phyloP scores from a whole-genome alignment of 2,888 invertebrate species.

The Idaea biselata region DNA sequence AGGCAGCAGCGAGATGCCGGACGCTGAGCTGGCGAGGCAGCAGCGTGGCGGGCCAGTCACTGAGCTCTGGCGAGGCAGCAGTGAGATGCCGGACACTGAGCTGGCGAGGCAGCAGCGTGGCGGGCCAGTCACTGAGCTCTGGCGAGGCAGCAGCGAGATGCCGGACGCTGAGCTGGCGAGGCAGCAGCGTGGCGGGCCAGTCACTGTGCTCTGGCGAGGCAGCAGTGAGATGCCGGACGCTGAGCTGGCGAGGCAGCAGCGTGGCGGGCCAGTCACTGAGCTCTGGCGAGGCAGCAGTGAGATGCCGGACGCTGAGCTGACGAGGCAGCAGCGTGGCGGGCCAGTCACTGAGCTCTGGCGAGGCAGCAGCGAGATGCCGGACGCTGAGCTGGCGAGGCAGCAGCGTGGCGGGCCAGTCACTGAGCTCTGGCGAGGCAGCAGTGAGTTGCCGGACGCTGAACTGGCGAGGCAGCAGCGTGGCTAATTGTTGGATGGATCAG shows the following conservation, averaged over 20 bases:
- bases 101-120: conserved; percentile 3
- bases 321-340: not conserved
- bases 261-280: not conserved
- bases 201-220: conserved; percentile 10
- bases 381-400: conserved; percentile 13
- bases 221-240: conserved; percentile 8
- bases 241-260: conserved; percentile 11
- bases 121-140: conserved; percentile 4
- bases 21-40: conserved; percentile 10
- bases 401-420: conserved; percentile 2
- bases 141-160: conserved; percentile 11
- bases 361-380: conserved; percentile 10
- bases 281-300: conserved; percentile 4
- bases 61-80: conserved; percentile 6
- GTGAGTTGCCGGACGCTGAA: not conserved
- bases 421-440: conserved; percentile 14
- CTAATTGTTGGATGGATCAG: not conserved
- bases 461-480: conserved; percentile 14
- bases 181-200: conserved; percentile 10
- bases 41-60: not conserved
- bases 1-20: conserved; percentile 9
- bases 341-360: conserved; percentile 5
- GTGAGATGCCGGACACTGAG: conserved; percentile 3
- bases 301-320: conserved; percentile 3
- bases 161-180: conserved; percentile 7